Evolutionary conservation across 2,888 invertebrate species (phyloP).

Genomic region (Drosophila incognita): DNA sequence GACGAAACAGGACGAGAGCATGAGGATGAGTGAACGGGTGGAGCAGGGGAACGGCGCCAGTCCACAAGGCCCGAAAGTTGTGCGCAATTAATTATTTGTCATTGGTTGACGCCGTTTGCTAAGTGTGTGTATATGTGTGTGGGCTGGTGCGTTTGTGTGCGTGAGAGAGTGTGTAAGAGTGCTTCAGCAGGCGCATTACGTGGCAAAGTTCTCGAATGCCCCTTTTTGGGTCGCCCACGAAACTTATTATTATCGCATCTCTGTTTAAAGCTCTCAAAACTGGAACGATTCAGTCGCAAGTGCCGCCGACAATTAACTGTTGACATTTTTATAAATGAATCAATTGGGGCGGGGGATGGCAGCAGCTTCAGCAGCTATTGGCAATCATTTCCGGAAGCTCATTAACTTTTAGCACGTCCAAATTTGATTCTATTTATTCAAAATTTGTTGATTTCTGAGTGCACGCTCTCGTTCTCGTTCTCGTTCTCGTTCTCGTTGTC

Average conservation of each 20-base stretch:
- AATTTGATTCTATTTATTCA: constrained; percentile 68
- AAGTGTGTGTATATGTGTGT: constrained; percentile 3
- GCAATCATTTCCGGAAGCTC: constrained; percentile 71
- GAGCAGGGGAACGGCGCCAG: constrained; percentile 21
- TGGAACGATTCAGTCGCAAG: constrained; percentile 29
- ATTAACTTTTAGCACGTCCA: constrained; percentile 66
- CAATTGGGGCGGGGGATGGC: neutral
- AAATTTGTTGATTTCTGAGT: constrained; percentile 32
- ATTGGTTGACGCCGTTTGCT: constrained; percentile 60
- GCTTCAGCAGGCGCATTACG: constrained; percentile 47
- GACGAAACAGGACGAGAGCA: constrained; percentile 8
- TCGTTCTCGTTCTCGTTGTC: neutral
- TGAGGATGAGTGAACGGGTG: neutral
- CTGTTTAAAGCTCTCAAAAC: constrained; percentile 36
- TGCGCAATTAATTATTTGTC: constrained; percentile 78
- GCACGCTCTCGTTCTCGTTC: neutral
- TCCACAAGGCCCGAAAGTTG: constrained; percentile 59
- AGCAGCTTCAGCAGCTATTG: constrained; percentile 18
- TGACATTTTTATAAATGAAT: constrained; percentile 50
- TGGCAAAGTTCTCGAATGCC: constrained; percentile 45
- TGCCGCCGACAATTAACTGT: constrained; percentile 53
- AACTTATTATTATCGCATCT: constrained; percentile 48
- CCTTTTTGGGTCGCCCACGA: constrained; percentile 48
- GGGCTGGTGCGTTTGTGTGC: neutral
- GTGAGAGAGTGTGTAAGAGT: constrained; percentile 13